Conservation (phyloP, 2,797 vertebrate species). For the Anguilla pacifica region DNA sequence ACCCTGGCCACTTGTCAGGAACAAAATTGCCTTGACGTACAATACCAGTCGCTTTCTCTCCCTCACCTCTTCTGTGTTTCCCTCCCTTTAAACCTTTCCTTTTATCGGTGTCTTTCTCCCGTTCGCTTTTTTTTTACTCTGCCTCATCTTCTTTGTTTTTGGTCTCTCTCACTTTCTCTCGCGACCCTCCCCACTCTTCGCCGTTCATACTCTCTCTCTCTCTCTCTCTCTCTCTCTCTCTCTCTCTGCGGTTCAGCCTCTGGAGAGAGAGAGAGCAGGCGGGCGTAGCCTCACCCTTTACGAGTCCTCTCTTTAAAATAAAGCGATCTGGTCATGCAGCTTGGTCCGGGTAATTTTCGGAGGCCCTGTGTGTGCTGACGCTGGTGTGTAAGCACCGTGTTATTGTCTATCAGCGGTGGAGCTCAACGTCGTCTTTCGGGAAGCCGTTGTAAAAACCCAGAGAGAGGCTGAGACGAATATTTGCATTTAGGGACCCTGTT, state of each 20-base stretch:
- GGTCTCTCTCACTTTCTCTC: too few species aligned
- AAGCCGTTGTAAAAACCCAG: conserved; percentile 51
- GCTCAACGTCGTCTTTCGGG: background rate
- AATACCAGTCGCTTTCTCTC: background rate
- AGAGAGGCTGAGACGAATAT: conserved; percentile 40
- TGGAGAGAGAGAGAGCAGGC: conserved; percentile 15
- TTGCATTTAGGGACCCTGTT: background rate
- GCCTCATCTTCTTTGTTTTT: too few species aligned
- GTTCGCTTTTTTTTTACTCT: background rate
- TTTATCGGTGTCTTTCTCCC: background rate
- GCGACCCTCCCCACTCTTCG: too few species aligned
- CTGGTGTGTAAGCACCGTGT: conserved; percentile 42
- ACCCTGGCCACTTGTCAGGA: background rate
- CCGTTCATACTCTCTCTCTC: background rate
- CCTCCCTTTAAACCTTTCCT: background rate
- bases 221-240: background rate
- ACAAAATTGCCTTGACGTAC: background rate
- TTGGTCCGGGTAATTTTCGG: conserved; percentile 34
- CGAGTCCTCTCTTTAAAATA: conserved; percentile 30
- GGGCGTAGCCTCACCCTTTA: conserved; percentile 27
- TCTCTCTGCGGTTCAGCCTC: background rate
- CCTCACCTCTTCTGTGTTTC: background rate
- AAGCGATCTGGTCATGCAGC: conserved; percentile 38
- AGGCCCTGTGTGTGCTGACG: conserved; percentile 30
- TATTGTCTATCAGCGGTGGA: conserved; percentile 41